These are phyloP conservation scores for Malurus elegans DNA, from an alignment of 2,113 vertebrate genomes.

Conservation along the genomic window DNA sequence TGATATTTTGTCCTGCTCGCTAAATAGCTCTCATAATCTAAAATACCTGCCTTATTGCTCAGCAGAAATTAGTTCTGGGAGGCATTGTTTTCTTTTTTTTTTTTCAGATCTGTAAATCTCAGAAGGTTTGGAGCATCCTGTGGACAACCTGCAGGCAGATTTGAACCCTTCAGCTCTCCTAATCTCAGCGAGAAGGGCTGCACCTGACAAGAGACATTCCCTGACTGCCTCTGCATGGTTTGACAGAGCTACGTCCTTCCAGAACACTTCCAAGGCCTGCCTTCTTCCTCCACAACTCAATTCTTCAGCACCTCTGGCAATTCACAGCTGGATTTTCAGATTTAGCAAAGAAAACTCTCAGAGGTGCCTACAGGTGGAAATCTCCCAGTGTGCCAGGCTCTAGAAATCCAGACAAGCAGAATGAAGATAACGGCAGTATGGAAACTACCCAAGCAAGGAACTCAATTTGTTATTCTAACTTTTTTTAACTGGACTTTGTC, in stretches of 20 bases:
- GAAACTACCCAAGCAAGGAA: neutral
- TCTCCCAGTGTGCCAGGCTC: neutral
- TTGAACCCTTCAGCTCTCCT: neutral
- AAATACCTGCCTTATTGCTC: neutral
- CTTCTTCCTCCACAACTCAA: neutral
- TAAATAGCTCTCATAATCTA: neutral
- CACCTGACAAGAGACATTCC: neutral
- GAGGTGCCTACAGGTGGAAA: neutral
- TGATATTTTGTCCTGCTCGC: neutral
- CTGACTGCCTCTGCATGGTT: neutral
- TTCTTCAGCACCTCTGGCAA: neutral
- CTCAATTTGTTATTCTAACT: neutral
- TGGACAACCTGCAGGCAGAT: neutral
- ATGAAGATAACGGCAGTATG: neutral
- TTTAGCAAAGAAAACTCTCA: neutral
- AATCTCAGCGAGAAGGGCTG: neutral
- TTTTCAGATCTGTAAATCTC: neutral
- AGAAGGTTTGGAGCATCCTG: neutral
- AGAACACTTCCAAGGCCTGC: neutral
- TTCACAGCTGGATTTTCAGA: neutral
- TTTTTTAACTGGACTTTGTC: neutral
- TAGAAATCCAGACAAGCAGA: neutral
- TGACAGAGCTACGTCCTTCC: neutral
- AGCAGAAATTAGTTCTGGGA: neutral
- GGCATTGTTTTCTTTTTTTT: neutral